Evolutionary conservation across 1,140 invertebrate species (phyloP).

Genomic region (Chrysomallon squamiferum): DNA sequence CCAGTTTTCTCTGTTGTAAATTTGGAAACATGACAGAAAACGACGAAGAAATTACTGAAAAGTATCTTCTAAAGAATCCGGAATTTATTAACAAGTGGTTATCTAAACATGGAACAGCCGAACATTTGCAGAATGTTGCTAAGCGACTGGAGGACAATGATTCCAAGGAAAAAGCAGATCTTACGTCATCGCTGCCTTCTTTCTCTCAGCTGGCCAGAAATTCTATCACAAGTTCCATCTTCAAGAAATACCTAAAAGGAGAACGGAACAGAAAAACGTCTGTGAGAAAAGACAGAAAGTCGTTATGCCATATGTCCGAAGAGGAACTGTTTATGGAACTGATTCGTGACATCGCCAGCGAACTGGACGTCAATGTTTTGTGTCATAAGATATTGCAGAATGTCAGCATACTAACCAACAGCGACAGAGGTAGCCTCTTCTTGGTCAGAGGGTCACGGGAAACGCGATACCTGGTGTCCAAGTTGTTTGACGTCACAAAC

Average conservation of each 20-base stretch:
- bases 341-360: conserved; percentile 96
- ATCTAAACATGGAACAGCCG: conserved; percentile 36
- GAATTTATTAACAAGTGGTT: conserved; percentile 42
- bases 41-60: conserved; percentile 34
- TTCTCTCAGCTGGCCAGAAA: conserved; percentile 35
- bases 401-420: conserved; percentile 88
- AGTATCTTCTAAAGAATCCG: conserved; percentile 34
- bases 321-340: conserved; percentile 94
- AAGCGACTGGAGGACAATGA: conserved; percentile 28
- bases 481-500: conserved; percentile 85
- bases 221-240: conserved; percentile 52
- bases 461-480: conserved; percentile 80
- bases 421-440: conserved; percentile 93
- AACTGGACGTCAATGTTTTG: conserved; percentile 88
- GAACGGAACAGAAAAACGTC: conserved; percentile 30
- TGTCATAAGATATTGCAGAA: conserved; percentile 97
- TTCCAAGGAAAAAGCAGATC: conserved; percentile 12
- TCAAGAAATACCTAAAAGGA: conserved; percentile 55
- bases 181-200: not conserved
- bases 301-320: conserved; percentile 77
- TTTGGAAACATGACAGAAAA: too few relatives aligned
- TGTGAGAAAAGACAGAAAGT: conserved; percentile 30
- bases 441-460: conserved; percentile 76
- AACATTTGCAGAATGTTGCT: conserved; percentile 20
- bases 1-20: too few relatives aligned